A percentile compares a stretch with the other conserved stretches of the same genome.
phyloP scores from a whole-genome alignment of 2,113 vertebrate genomes.

The Pyxicephalus adspersus region DNA sequence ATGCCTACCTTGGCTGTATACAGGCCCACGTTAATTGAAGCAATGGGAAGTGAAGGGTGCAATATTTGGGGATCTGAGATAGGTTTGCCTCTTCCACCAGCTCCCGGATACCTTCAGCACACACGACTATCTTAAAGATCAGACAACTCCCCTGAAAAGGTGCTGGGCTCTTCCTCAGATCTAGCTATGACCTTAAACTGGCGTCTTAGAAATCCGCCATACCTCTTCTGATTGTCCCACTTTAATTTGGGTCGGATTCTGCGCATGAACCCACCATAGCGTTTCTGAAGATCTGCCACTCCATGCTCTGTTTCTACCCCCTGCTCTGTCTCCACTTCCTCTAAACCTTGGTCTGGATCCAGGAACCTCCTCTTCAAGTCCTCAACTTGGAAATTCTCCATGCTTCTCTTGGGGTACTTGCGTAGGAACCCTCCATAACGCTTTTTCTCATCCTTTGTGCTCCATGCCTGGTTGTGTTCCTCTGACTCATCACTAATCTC shows the following conservation, averaged over 20 bases:
- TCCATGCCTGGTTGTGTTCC: slow-evolving; percentile 13
- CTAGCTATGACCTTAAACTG: slow-evolving; percentile 91
- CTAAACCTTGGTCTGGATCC: background rate
- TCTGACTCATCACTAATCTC: slow-evolving; percentile 55
- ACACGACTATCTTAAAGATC: slow-evolving; percentile 70
- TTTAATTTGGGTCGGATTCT: slow-evolving; percentile 92
- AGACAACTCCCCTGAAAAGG: slow-evolving; percentile 73
- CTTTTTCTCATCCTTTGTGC: slow-evolving; percentile 69
- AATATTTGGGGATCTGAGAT: background rate
- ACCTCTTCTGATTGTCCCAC: slow-evolving; percentile 95
- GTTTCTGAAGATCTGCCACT: slow-evolving; percentile 87
- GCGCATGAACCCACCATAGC: slow-evolving; percentile 94
- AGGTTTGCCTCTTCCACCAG: background rate
- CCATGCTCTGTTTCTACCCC: slow-evolving; percentile 59
- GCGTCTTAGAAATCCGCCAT: slow-evolving; percentile 89
- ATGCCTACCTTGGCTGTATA: background rate
- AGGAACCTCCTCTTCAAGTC: slow-evolving; percentile 59
- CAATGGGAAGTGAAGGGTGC: no score
- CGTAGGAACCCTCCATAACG: slow-evolving; percentile 87
- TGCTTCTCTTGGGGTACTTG: slow-evolving; percentile 83
- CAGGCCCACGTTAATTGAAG: background rate
- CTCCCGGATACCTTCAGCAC: background rate
- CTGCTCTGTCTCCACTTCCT: slow-evolving; percentile 58
- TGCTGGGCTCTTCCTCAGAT: slow-evolving; percentile 82
- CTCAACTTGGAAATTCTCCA: slow-evolving; percentile 59